phyloP scores from a whole-genome alignment of 2,113 vertebrate species.

The Murina feae region DNA sequence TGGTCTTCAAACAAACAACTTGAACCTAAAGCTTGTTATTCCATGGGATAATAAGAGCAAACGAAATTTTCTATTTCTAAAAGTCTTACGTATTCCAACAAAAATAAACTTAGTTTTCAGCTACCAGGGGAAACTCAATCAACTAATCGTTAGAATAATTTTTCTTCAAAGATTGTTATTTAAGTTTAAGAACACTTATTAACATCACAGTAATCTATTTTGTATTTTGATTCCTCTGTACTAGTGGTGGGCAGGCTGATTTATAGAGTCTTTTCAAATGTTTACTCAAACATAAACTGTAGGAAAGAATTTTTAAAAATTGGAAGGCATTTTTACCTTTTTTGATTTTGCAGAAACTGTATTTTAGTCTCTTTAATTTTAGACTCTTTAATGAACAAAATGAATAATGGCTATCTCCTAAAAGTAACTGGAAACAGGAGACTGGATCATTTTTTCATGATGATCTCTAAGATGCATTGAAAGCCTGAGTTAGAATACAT shows the following conservation, averaged over 20 bases:
- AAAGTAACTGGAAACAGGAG: not conserved
- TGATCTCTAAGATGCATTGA: not conserved
- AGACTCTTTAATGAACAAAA: not conserved
- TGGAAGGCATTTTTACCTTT: not conserved
- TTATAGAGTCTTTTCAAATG: conserved; percentile 11
- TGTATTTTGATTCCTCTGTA: not conserved
- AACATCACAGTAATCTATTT: not conserved
- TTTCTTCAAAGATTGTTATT: conserved; percentile 4
- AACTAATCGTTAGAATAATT: not conserved
- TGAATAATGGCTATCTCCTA: not conserved
- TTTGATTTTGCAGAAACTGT: not conserved
- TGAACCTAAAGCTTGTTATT: conserved; percentile 9
- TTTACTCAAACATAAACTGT: not conserved
- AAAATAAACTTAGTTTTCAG: conserved; percentile 46
- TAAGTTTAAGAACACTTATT: not conserved
- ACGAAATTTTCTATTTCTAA: conserved; percentile 13
- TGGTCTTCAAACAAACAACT: not conserved
- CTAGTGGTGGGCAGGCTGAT: not conserved
- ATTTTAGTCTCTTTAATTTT: conserved; percentile 17
- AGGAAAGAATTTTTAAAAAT: not conserved
- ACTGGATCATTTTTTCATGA: not conserved
- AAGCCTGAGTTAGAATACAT: not conserved
- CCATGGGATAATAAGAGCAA: conserved; percentile 47
- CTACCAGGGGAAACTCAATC: not conserved
- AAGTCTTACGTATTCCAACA: not conserved